A percentile compares a stretch with the other conserved stretches of the same genome.
Conservation (phyloP, 2,113 vertebrate genomes). For the Neotoma lepida region DNA sequence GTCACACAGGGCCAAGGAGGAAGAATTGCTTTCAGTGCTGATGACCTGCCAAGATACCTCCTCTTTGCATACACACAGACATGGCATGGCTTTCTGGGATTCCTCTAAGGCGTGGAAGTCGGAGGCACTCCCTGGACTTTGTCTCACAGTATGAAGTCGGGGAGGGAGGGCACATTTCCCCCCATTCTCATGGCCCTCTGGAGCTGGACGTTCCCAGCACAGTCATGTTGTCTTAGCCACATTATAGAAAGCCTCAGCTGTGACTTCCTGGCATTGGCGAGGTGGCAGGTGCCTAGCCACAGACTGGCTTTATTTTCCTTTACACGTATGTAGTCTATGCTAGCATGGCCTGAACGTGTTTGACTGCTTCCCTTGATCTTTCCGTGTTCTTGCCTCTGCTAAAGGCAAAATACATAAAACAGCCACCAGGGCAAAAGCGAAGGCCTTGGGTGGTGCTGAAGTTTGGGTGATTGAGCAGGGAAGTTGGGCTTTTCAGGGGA, state of each 20-base stretch:
- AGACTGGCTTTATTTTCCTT: conserved; percentile 61
- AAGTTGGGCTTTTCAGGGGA: background rate
- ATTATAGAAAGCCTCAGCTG: background rate
- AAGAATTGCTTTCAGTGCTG: background rate
- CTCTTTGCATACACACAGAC: background rate
- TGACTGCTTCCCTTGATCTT: conserved; percentile 27
- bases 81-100: conserved; percentile 39
- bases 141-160: background rate
- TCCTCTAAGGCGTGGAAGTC: background rate
- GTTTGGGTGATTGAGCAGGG: background rate
- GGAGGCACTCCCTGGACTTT: conserved; percentile 39
- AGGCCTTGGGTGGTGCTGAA: background rate
- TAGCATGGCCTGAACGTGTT: background rate
- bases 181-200: background rate
- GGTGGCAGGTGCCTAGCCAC: conserved; percentile 59
- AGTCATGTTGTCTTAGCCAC: conserved; percentile 63
- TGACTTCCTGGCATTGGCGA: conserved; percentile 69
- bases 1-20: background rate
- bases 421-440: background rate
- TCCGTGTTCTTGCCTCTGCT: background rate
- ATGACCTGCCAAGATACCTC: background rate
- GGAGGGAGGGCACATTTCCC: background rate
- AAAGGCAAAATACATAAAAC: conserved; percentile 4
- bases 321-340: background rate
- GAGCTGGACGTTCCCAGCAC: conserved; percentile 54